phyloP scores from a whole-genome alignment of 2,888 invertebrate genomes.

The Cryptocephalus primarius region DNA sequence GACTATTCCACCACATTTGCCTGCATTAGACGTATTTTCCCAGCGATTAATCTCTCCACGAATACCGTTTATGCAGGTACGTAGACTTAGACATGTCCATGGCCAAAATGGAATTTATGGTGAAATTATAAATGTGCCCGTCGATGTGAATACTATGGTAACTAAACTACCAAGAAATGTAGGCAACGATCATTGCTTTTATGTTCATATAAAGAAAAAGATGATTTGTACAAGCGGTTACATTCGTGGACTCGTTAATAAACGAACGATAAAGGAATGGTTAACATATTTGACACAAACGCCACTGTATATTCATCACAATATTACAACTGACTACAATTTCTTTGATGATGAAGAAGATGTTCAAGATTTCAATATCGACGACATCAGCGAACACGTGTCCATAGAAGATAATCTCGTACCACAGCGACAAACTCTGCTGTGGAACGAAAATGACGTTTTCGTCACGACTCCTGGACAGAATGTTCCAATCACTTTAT shows the following conservation, averaged over 20 bases:
- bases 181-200: not conserved
- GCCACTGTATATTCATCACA: not conserved
- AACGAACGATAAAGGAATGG: constrained; percentile 5
- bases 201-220: not conserved
- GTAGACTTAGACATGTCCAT: not conserved
- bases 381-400: not conserved
- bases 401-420: not conserved
- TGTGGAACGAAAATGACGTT: not conserved
- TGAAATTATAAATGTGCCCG: not conserved
- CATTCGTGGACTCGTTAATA: not conserved
- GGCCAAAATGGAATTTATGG: not conserved
- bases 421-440: not conserved
- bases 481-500: not conserved
- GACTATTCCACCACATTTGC: not conserved
- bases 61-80: not conserved
- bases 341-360: not conserved
- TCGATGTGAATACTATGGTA: not conserved
- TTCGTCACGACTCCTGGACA: not conserved
- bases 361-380: not conserved
- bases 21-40: not conserved
- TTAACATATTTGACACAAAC: not conserved
- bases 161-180: not conserved
- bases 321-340: not conserved
- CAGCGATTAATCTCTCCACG: not conserved
- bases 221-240: not conserved